Percentiles rank a stretch among this genome's conserved stretches.
These are phyloP conservation scores for Sorex fumeus DNA, from an alignment of 2,113 vertebrate species.

Conservation along the genomic window DNA sequence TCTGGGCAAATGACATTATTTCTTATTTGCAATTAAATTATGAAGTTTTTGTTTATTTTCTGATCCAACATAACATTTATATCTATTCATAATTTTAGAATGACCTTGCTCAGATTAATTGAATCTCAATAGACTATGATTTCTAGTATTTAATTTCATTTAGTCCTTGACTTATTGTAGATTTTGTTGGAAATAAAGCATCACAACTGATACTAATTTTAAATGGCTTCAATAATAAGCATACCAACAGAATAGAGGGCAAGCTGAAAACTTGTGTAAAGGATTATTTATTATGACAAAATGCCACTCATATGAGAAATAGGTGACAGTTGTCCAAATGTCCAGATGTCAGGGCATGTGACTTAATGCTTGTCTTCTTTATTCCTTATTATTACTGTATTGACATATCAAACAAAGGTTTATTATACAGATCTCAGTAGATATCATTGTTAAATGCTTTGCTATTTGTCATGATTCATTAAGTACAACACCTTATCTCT, in stretches of 20 bases:
- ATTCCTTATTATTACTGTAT: background rate
- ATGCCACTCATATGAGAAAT: background rate
- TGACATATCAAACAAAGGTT: background rate
- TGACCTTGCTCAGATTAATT: constrained; percentile 75
- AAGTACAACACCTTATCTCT: background rate
- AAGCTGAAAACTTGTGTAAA: background rate
- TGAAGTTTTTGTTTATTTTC: constrained; percentile 62
- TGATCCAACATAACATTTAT: constrained; percentile 49
- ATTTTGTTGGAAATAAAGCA: constrained; percentile 10
- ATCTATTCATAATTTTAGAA: constrained; percentile 62
- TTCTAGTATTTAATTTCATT: constrained; percentile 63
- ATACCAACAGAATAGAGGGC: background rate
- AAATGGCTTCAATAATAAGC: constrained; percentile 46
- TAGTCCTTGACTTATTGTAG: constrained; percentile 62
- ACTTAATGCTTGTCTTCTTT: background rate
- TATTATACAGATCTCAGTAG: background rate
- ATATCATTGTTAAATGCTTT: background rate
- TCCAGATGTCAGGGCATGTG: background rate
- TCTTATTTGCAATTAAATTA: constrained; percentile 76
- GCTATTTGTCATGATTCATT: background rate
- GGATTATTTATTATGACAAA: background rate
- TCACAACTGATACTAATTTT: constrained; percentile 24
- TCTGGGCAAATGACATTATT: constrained; percentile 57
- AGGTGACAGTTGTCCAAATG: background rate
- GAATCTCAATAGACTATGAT: constrained; percentile 32